These are phyloP conservation scores for Ammodramus savannarum DNA, from an alignment of 2,113 vertebrate genomes.

Conservation along the genomic window DNA sequence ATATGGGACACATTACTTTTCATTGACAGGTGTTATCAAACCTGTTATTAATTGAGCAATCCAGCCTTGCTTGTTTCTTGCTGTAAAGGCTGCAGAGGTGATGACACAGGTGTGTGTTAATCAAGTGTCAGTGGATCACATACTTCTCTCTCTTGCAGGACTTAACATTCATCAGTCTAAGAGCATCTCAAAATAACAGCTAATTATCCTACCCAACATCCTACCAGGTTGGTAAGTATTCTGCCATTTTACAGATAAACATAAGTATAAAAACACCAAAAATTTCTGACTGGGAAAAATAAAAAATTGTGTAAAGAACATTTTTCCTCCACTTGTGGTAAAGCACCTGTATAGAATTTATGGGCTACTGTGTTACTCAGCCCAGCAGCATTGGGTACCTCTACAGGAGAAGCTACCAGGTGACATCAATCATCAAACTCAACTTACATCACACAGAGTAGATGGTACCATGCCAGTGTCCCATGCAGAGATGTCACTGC, in stretches of 20 bases:
- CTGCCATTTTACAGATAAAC: not conserved
- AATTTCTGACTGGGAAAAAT: not conserved
- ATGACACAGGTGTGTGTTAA: not conserved
- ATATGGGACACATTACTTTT: not conserved
- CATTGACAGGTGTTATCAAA: not conserved
- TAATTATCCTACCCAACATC: not conserved
- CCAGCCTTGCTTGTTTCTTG: not conserved
- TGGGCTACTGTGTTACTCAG: not conserved
- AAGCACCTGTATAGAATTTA: not conserved
- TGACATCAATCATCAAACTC: not conserved
- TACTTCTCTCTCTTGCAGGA: not conserved
- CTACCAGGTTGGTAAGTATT: not conserved
- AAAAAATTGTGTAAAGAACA: not conserved
- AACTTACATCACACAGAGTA: not conserved
- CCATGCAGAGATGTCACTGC: not conserved
- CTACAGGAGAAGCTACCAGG: not conserved
- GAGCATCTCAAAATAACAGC: not conserved
- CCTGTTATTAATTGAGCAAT: not conserved
- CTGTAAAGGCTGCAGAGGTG: not conserved
- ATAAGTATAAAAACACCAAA: not conserved
- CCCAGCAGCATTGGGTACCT: not conserved
- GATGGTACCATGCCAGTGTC: not conserved
- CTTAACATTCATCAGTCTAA: not conserved
- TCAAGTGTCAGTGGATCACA: not conserved
- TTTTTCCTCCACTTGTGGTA: not conserved